Evolutionary conservation across 2,113 vertebrate species (phyloP).

Genomic region (Hylia prasina): DNA sequence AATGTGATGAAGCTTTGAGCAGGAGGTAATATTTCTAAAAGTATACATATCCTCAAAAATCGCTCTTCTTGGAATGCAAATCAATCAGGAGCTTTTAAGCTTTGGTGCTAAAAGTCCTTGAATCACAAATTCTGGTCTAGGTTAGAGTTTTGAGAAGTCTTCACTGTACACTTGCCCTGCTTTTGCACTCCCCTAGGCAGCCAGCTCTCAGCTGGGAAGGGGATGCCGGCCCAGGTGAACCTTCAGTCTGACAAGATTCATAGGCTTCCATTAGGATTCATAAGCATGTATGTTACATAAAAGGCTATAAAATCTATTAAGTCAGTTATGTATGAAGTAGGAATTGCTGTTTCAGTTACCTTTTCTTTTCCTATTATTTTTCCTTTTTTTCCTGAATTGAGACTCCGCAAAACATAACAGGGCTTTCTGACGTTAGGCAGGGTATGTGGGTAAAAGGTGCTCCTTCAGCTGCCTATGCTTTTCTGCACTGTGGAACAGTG

Average conservation of each 20-base stretch:
- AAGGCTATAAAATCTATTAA: not conserved
- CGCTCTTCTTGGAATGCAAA: not conserved
- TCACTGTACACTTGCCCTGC: accelerated
- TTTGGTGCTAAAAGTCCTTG: not conserved
- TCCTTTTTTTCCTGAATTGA: not conserved
- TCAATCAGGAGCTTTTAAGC: not conserved
- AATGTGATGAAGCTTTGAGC: not conserved
- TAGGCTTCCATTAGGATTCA: not conserved
- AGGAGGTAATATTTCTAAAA: not conserved
- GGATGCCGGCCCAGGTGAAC: not conserved
- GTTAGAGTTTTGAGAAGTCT: not conserved
- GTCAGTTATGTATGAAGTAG: not conserved
- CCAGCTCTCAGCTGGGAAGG: not conserved
- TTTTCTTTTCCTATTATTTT: not conserved
- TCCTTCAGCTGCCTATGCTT: not conserved
- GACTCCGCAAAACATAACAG: not conserved
- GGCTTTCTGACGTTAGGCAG: not conserved
- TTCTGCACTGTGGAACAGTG: not conserved
- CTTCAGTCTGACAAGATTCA: not conserved
- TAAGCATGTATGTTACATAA: not conserved
- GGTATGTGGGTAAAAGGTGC: not conserved
- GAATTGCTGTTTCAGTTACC: not conserved
- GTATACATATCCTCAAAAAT: not conserved
- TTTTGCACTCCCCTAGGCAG: not conserved
- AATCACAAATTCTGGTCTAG: not conserved